Evolutionary conservation across 2,888 invertebrate species (phyloP).

Genomic region (Ypsolopha scabrella): DNA sequence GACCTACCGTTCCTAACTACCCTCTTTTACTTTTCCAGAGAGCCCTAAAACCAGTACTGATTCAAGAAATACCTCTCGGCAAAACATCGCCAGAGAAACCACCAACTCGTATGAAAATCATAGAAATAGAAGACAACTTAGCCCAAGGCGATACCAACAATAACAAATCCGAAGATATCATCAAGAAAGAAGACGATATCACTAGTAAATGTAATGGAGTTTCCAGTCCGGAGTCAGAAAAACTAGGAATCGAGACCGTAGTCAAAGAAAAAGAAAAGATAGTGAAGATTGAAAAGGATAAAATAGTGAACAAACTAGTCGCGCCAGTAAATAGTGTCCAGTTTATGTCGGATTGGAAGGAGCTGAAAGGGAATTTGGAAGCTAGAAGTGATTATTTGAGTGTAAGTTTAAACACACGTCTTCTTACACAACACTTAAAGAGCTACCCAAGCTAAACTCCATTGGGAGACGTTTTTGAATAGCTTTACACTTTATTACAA

Average conservation of each 20-base stretch:
- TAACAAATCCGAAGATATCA: conserved; percentile 18
- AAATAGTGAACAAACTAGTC: conserved; percentile 14
- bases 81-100: conserved; percentile 31
- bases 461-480: too few species aligned
- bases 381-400: conserved; percentile 72
- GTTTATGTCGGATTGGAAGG: conserved; percentile 74
- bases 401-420: conserved; percentile 39
- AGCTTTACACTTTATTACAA: too few species aligned
- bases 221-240: conserved; percentile 30
- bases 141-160: conserved; percentile 34
- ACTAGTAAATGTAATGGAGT: conserved; percentile 6
- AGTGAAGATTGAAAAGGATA: conserved; percentile 4
- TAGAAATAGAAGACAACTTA: conserved; percentile 28
- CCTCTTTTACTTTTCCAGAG: conserved; percentile 42
- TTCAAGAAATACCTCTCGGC: conserved; percentile 53
- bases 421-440: too few species aligned
- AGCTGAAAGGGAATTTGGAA: conserved; percentile 52
- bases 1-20: background rate
- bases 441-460: too few species aligned
- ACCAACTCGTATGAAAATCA: conserved; percentile 33
- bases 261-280: conserved; percentile 21
- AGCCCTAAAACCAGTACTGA: conserved; percentile 63
- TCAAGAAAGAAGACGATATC: conserved; percentile 10
- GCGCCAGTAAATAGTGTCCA: conserved; percentile 75
- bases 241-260: conserved; percentile 24